Percentiles rank a stretch among this genome's conserved stretches.
Conservation (phyloP, 2,797 vertebrate genomes). For the Phyllotis vaccarum region DNA sequence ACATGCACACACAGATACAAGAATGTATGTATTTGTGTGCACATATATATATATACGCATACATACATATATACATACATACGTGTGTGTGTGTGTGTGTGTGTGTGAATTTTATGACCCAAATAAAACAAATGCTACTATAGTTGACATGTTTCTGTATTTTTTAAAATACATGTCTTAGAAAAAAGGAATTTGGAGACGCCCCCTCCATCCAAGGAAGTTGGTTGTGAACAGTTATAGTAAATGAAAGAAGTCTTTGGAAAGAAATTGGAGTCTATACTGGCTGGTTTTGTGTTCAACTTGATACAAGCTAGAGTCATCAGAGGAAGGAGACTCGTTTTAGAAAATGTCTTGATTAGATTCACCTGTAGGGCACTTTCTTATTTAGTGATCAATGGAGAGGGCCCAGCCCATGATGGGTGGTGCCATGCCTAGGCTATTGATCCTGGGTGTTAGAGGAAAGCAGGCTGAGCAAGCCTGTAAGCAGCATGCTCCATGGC, state of each 20-base stretch:
- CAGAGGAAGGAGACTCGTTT: neutral
- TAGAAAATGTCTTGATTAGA: neutral
- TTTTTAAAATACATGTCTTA: neutral
- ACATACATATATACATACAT: neutral
- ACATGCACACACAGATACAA: neutral
- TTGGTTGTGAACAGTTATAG: neutral
- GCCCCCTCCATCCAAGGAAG: neutral
- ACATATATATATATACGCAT: neutral
- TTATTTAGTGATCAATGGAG: neutral
- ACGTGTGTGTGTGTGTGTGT: no score
- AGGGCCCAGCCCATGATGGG: neutral
- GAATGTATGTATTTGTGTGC: neutral
- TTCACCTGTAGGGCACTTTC: neutral
- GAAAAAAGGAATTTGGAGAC: constrained; percentile 14
- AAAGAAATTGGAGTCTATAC: constrained; percentile 55
- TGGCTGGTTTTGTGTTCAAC: neutral
- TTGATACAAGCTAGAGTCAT: neutral
- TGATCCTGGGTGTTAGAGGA: neutral
- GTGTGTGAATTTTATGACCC: neutral
- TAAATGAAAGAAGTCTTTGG: constrained; percentile 67
- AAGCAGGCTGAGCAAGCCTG: neutral
- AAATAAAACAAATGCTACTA: neutral
- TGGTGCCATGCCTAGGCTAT: neutral
- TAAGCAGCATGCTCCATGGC: neutral
- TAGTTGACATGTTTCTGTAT: neutral